These are phyloP conservation scores for Agriopis marginaria DNA, from an alignment of 2,888 invertebrate species.

Conservation along the genomic window DNA sequence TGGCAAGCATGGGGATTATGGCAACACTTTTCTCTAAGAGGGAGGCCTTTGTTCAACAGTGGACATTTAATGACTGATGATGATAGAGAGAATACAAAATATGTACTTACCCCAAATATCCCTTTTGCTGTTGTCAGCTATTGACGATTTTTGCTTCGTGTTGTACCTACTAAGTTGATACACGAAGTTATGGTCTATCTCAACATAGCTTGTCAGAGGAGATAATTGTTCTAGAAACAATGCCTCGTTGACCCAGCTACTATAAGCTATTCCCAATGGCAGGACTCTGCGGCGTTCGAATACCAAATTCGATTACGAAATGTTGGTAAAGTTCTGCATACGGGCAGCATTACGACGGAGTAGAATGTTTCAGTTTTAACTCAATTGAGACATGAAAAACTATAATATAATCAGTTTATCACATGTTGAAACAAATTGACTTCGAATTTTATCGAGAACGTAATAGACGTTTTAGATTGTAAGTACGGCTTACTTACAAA, in stretches of 20 bases:
- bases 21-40: no score
- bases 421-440: not conserved
- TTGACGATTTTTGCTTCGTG: no score
- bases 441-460: not conserved
- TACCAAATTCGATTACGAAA: conserved; percentile 33
- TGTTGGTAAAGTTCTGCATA: conserved; percentile 25
- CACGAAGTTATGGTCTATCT: not conserved
- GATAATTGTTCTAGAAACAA: conserved; percentile 37
- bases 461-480: no score
- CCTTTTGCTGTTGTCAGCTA: no score
- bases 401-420: not conserved
- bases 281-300: conserved; percentile 29
- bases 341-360: conserved; percentile 9
- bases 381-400: conserved; percentile 7
- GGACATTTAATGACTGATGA: no score
- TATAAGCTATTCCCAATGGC: conserved; percentile 33
- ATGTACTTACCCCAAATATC: no score
- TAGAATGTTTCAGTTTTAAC: conserved; percentile 25
- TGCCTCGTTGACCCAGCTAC: conserved; percentile 29
- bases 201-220: conserved; percentile 20
- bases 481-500: no score
- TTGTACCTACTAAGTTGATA: not conserved
- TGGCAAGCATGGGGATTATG: no score
- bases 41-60: no score
- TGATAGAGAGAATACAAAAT: no score